Evolutionary conservation across 2,797 vertebrate genomes (phyloP).

Genomic region (Lagorchestes hirsutus): DNA sequence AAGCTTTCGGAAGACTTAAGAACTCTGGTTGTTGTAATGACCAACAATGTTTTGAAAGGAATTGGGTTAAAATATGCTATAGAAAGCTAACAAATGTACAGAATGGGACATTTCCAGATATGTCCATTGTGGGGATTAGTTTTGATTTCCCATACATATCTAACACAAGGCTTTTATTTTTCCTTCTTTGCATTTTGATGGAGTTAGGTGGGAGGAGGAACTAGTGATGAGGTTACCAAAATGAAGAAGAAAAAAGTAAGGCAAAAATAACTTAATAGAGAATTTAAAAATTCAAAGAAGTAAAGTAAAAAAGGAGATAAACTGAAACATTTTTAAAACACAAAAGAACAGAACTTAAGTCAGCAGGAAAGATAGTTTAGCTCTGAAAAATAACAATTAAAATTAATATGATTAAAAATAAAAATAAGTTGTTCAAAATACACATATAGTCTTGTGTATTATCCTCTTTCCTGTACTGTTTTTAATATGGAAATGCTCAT

Average conservation of each 20-base stretch:
- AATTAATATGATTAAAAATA: background rate
- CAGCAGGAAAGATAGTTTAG: background rate
- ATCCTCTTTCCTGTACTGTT: background rate
- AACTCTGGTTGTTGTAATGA: background rate
- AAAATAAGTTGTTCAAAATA: background rate
- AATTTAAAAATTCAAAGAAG: background rate
- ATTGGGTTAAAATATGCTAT: background rate
- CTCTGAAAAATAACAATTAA: background rate
- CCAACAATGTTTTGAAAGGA: background rate
- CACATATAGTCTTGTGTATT: background rate
- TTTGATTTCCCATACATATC: background rate
- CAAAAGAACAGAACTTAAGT: background rate
- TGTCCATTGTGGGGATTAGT: background rate
- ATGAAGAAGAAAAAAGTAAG: background rate
- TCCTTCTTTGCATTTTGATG: background rate
- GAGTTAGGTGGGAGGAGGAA: background rate
- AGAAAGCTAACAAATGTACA: background rate
- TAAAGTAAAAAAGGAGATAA: background rate
- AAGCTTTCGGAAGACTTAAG: background rate
- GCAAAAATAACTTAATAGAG: background rate
- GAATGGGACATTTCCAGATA: background rate
- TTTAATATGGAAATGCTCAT: background rate
- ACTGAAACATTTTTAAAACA: background rate
- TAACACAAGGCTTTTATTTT: background rate
- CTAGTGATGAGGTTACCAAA: background rate